phyloP scores from a whole-genome alignment of 2,113 vertebrate species.

The Aleadryas rufinucha region DNA sequence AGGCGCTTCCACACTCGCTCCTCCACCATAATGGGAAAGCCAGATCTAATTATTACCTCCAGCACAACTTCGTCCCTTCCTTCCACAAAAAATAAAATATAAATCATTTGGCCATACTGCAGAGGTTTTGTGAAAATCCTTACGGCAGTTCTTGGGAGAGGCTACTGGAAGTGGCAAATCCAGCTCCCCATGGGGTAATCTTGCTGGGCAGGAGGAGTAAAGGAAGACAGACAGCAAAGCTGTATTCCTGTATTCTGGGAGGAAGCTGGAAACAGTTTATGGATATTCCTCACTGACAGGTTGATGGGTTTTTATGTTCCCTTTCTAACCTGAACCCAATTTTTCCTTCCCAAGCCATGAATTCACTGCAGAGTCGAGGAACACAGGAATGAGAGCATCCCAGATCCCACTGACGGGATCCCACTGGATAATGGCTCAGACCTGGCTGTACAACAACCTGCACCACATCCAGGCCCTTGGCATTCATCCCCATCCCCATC shows the following conservation, averaged over 20 bases:
- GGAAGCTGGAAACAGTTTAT: neutral
- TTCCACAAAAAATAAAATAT: neutral
- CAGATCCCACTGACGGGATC: neutral
- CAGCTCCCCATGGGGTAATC: accelerated
- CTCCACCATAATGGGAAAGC: neutral
- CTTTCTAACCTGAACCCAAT: neutral
- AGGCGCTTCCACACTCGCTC: accelerated
- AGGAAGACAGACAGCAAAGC: neutral
- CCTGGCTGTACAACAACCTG: neutral
- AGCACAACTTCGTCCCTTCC: neutral
- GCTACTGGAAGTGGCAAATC: neutral
- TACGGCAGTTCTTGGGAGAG: accelerated
- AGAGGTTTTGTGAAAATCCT: neutral
- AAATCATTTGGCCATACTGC: neutral
- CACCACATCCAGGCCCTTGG: accelerated
- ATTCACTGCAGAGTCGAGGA: neutral
- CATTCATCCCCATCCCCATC: neutral
- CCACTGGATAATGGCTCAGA: neutral
- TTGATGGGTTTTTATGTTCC: neutral
- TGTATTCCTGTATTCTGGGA: neutral
- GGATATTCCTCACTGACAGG: neutral
- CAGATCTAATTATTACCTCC: neutral
- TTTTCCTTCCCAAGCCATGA: neutral
- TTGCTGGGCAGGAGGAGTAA: neutral
- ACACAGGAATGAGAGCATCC: neutral